Percentiles rank a stretch among this genome's conserved stretches.
Evolutionary conservation across 2,888 invertebrate genomes (phyloP).

Genomic region (Galerucella calmariensis): DNA sequence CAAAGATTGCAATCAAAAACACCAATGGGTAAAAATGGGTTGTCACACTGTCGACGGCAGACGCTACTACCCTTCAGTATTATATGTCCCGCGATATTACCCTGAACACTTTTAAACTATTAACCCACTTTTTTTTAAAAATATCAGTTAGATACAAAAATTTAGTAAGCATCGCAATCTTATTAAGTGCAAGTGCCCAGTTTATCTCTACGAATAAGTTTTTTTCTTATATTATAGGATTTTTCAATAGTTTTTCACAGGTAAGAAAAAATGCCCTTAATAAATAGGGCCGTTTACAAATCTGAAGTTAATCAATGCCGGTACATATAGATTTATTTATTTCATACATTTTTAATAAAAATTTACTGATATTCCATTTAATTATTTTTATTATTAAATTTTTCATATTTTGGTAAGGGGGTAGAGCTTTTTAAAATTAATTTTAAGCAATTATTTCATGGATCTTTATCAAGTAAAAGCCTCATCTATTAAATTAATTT

Average conservation of each 20-base stretch:
- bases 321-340: background rate
- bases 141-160: background rate
- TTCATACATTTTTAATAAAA: background rate
- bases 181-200: slow-evolving; percentile 7
- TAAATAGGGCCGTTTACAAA: background rate
- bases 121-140: slow-evolving; percentile 28
- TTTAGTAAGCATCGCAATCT: background rate
- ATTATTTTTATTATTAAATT: no score
- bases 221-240: background rate
- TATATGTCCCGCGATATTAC: slow-evolving; percentile 35
- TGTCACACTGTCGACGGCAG: slow-evolving; percentile 44
- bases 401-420: no score
- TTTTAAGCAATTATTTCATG: no score
- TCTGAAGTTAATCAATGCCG: background rate
- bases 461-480: no score
- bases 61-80: slow-evolving; percentile 41
- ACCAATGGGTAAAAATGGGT: slow-evolving; percentile 60
- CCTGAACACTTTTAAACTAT: slow-evolving; percentile 32
- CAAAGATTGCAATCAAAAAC: slow-evolving; percentile 63
- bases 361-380: no score
- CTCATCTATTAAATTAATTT: no score
- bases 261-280: slow-evolving; percentile 6
- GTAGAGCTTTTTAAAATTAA: no score
- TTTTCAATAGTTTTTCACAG: background rate
- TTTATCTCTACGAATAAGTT: background rate